phyloP scores from a whole-genome alignment of 2,888 invertebrate genomes.

The Eucera pruinosa region DNA sequence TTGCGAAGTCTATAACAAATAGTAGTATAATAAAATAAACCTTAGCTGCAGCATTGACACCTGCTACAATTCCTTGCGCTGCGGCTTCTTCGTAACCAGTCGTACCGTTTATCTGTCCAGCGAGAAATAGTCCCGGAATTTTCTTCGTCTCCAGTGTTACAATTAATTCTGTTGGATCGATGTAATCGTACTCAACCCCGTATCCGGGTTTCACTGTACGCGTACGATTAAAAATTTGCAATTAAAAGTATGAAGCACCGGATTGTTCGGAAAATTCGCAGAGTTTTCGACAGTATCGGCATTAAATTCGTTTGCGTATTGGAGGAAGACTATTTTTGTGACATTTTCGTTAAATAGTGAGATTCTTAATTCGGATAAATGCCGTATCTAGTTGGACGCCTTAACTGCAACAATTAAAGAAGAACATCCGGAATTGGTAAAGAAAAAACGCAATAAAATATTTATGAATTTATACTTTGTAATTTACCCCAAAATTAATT shows the following conservation, averaged over 20 bases:
- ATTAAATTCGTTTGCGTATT: too few species aligned
- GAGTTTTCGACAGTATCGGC: too few species aligned
- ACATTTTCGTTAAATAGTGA: too few species aligned
- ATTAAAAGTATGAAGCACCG: neutral
- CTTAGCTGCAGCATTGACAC: constrained; percentile 90
- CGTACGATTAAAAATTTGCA: neutral
- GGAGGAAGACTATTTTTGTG: too few species aligned
- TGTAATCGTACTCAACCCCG: constrained; percentile 95
- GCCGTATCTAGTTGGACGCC: too few species aligned
- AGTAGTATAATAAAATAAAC: constrained; percentile 82
- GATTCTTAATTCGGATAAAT: too few species aligned
- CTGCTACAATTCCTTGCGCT: constrained; percentile 94
- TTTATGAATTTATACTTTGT: too few species aligned
- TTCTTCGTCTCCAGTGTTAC: constrained; percentile 90
- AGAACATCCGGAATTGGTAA: too few species aligned
- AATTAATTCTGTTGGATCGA: constrained; percentile 93
- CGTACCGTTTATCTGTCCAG: constrained; percentile 97
- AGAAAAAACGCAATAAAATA: too few species aligned
- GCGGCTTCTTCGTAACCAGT: constrained; percentile 97
- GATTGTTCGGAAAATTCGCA: too few species aligned
- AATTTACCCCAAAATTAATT: too few species aligned
- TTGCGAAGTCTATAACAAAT: neutral
- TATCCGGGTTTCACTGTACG: constrained; percentile 86
- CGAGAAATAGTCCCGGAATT: constrained; percentile 90
- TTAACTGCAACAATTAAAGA: too few species aligned